Evolutionary conservation across 2,888 invertebrate genomes (phyloP).

Genomic region (Pilophorus perplexus): DNA sequence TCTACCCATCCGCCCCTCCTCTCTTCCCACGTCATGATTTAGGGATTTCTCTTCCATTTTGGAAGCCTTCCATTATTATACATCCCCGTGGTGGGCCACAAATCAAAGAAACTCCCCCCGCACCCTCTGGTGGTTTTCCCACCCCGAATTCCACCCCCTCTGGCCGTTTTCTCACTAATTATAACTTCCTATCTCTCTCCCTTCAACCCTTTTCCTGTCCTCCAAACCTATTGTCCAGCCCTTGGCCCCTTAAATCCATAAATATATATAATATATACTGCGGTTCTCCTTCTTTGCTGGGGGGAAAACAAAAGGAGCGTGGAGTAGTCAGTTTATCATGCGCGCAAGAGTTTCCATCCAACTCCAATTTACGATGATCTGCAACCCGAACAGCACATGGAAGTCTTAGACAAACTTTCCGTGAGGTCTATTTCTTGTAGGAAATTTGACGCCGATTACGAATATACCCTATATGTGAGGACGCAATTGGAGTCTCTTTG

Average conservation of each 20-base stretch:
- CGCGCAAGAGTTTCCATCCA: too few relatives aligned
- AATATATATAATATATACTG: conserved; percentile 24
- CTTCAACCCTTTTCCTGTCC: conserved; percentile 35
- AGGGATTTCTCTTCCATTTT: conserved; percentile 48
- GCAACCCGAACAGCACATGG: too few relatives aligned
- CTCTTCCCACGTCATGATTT: conserved; percentile 44
- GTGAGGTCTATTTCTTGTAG: too few relatives aligned
- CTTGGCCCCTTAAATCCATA: conserved; percentile 26
- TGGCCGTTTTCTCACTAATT: conserved; percentile 44
- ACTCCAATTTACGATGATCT: too few relatives aligned
- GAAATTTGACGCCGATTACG: too few relatives aligned
- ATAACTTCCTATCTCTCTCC: conserved; percentile 44
- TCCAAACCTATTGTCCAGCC: conserved; percentile 22
- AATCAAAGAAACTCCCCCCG: conserved; percentile 43
- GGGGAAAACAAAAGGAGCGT: not conserved
- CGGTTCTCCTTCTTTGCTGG: conserved; percentile 11
- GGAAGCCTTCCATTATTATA: conserved; percentile 49
- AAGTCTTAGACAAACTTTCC: too few relatives aligned
- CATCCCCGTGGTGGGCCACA: conserved; percentile 45
- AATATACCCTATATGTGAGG: too few relatives aligned
- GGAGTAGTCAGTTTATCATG: conserved; percentile 5
- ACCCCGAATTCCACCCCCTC: conserved; percentile 26
- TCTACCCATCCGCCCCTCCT: conserved; percentile 27
- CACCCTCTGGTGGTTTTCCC: conserved; percentile 9
- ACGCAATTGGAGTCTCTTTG: too few relatives aligned